These are phyloP conservation scores for Clepsis dumicolana DNA, from an alignment of 2,888 invertebrate genomes.

Conservation along the genomic window DNA sequence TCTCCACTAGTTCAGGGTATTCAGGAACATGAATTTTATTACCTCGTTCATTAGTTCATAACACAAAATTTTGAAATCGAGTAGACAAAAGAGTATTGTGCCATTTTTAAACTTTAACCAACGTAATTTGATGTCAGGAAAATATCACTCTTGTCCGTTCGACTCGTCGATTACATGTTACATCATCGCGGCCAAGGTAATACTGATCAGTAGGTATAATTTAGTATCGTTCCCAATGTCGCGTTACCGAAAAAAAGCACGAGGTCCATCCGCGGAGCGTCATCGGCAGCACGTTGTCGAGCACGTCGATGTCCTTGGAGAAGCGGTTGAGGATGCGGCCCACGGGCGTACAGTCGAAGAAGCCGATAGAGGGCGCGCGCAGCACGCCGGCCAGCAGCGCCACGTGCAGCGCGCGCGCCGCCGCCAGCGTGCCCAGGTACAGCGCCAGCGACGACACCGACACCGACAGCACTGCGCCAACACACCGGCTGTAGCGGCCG, in stretches of 20 bases:
- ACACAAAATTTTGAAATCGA: neutral
- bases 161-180: neutral
- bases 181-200: neutral
- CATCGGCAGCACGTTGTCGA: conserved; percentile 90
- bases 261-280: conserved; percentile 90
- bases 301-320: conserved; percentile 90
- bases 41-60: no score
- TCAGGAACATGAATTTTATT: neutral
- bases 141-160: neutral
- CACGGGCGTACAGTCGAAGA: conserved; percentile 93
- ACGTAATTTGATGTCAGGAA: neutral
- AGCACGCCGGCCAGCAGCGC: conserved; percentile 88
- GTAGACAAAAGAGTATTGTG: neutral
- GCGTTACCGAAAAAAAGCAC: conserved; percentile 88
- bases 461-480: conserved; percentile 87
- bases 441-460: conserved; percentile 89
- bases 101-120: neutral
- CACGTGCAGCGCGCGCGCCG: conserved; percentile 88
- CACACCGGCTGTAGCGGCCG: neutral
- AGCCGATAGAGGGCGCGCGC: conserved; percentile 89
- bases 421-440: conserved; percentile 88
- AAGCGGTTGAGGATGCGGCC: conserved; percentile 93
- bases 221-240: neutral
- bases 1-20: no score
- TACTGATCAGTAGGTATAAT: neutral